Evolutionary conservation across 1,140 invertebrate species (phyloP).

Genomic region (Drosophila ficusphila): DNA sequence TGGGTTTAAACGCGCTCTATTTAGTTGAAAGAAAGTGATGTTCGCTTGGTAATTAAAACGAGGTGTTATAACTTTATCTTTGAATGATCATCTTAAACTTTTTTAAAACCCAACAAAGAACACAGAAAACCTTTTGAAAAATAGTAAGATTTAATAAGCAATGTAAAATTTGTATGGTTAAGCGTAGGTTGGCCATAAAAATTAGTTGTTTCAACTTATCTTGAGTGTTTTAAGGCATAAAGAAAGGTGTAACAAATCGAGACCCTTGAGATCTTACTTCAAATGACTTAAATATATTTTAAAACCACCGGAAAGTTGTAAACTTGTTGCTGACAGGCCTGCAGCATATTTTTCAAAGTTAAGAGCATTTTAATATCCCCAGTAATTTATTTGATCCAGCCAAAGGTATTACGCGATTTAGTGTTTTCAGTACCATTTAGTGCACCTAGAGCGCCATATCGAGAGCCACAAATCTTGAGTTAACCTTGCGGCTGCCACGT

Average conservation of each 20-base stretch:
- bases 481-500: conserved; percentile 40
- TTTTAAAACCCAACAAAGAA: too few species aligned
- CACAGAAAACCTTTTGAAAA: too few species aligned
- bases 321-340: neutral
- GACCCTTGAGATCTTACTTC: neutral
- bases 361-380: conserved; percentile 5
- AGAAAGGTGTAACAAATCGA: too few species aligned
- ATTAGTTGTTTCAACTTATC: too few species aligned
- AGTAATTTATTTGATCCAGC: conserved; percentile 1
- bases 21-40: neutral
- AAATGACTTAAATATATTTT: neutral
- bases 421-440: neutral
- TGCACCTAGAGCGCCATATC: neutral
- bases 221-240: neutral
- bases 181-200: too few species aligned
- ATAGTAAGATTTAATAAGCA: too few species aligned
- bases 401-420: conserved; percentile 1
- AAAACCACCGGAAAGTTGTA: neutral
- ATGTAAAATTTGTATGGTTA: too few species aligned
- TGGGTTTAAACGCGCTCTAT: conserved; percentile 12
- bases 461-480: conserved; percentile 5
- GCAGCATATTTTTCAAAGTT: neutral
- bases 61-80: neutral
- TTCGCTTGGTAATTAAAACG: neutral
- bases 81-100: too few species aligned